Base-by-base conservation (phyloP, 1,140 invertebrate species). In the Drosophila auraria region DNA sequence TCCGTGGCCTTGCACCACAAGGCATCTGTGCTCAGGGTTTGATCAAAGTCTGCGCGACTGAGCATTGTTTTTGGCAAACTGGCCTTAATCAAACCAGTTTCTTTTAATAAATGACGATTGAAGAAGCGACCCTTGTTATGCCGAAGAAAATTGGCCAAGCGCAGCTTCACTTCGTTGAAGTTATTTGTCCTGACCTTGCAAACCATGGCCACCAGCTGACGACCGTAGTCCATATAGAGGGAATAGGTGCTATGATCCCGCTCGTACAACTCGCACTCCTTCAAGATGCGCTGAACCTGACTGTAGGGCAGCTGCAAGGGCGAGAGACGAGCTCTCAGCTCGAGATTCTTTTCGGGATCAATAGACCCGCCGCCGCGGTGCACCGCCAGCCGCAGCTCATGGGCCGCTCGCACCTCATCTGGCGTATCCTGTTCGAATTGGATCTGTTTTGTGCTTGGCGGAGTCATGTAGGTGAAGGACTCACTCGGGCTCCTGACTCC, bases 161-260 rank as follows among this genome's bases (percentile, higher is more conserved):
- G 56, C 9, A 49, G 45, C 36, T 76, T 82, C 14, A 91, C 25
- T 3, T 14, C 45, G 3, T 14, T 8, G 0, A 83, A 50, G 56
- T 81, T 61, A 8, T 57, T 58, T 2, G 89, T 84, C 25, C 82
- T 50, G 27, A 82, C 66, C 27, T 77, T 74, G 36, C 87, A 91
- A 15, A 80, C 49, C 44, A 90, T 59, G 9, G 61, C 60, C 27
- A 77, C 77, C 53, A 65, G 15, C 1, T 63, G 44, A 2, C 45
- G 56, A 27, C 63, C 63, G 23, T 75, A 84, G 15, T 73, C 72
- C 6, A 87, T 58, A 54, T 66, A 49, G 17, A 87, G n/a, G 4
- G 33, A 14, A 23, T 59, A 66, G 14, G 69, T 74, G 15, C n/a
- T 23, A 5, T 80, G 38, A 15, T 74, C 38, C 6, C 69, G 42